Evolutionary conservation across 2,113 vertebrate genomes (phyloP).

Genomic region (Prolemur simus): DNA sequence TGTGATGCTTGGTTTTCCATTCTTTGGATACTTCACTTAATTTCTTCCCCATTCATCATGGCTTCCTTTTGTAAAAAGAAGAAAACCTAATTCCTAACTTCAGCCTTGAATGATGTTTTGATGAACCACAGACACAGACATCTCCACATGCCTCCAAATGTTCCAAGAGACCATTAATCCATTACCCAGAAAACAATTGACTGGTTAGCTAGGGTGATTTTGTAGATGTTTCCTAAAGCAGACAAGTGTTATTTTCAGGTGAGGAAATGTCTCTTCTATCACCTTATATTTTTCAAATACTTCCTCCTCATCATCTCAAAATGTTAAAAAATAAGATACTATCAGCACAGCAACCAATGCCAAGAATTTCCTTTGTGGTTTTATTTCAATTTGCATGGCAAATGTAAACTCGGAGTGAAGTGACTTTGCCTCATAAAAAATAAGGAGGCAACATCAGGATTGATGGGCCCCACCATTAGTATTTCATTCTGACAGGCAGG

Average conservation of each 20-base stretch:
- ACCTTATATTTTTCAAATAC: constrained; percentile 66
- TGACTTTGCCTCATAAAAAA: constrained; percentile 85
- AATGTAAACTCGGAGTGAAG: constrained; percentile 82
- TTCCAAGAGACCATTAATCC: constrained; percentile 71
- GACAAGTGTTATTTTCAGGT: constrained; percentile 64
- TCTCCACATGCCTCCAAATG: constrained; percentile 59
- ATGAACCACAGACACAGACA: constrained; percentile 41
- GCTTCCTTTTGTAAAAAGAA: constrained; percentile 44
- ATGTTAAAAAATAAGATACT: constrained; percentile 64
- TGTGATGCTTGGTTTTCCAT: too few species aligned
- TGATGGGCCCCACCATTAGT: constrained; percentile 81
- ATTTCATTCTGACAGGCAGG: constrained; percentile 86
- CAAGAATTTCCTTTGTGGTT: constrained; percentile 67
- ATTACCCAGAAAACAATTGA: constrained; percentile 46
- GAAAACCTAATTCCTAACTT: constrained; percentile 41
- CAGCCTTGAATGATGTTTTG: constrained; percentile 50
- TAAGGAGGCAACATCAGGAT: constrained; percentile 82
- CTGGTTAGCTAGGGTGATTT: constrained; percentile 61
- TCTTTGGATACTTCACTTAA: too few species aligned
- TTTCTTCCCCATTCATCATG: background rate
- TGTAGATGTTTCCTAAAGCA: constrained; percentile 62
- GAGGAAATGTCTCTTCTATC: constrained; percentile 70
- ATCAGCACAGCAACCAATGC: constrained; percentile 45
- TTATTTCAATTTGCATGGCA: constrained; percentile 81
- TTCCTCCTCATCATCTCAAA: constrained; percentile 55